Evolutionary conservation across 2,888 invertebrate species (phyloP), one percentile per base, ranked within the genome.

Genomic region (Limnephilus lunatus): DNA sequence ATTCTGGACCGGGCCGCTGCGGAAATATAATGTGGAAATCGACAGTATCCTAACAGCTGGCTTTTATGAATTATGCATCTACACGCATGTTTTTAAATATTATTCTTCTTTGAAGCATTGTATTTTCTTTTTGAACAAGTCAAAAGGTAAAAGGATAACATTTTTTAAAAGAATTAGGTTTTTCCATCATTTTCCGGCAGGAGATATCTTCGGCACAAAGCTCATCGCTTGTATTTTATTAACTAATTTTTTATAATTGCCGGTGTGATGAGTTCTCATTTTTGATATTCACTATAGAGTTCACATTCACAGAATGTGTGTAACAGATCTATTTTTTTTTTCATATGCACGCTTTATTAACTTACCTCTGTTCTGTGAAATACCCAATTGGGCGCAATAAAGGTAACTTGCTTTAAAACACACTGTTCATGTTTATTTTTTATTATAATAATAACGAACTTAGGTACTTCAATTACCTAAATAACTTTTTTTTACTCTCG

Each of bases 31-130:
- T 48, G 30, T 86, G 86, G 86, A 86, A 86, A 86, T 39, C n/a
- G 25, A 44, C 44, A 12, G 85, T 9, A 86, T 48, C 48, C 12
- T 30, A 14, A 30, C 85, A 48, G 44, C 86, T 30, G 14, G 86
- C 86, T 48, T 86, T 30, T 86, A 86, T 86, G 86, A 86, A 86
- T 86, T 39, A 86, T 86, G 30, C 48, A 86, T 86, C 39, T 82
- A 68, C 19, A 68, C 82, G 82, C 31, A 12, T 32, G 31, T 44
- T 82, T 82, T 82, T 15, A 31, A 82, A 82, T 31, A 15, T 30
- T 12, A 82, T 82, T 82, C 82, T 31, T 31, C 0, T 19, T 68
- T 68, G 7, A 68, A 68, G 68, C 19, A 25, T 68, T 25, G 68
- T 19, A 19, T 68, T 25, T 68, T 25, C 68, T 19, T 68, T 68